These are phyloP conservation scores for Ptilonorhynchus violaceus DNA, from an alignment of 2,113 vertebrate genomes.

Conservation along the genomic window DNA sequence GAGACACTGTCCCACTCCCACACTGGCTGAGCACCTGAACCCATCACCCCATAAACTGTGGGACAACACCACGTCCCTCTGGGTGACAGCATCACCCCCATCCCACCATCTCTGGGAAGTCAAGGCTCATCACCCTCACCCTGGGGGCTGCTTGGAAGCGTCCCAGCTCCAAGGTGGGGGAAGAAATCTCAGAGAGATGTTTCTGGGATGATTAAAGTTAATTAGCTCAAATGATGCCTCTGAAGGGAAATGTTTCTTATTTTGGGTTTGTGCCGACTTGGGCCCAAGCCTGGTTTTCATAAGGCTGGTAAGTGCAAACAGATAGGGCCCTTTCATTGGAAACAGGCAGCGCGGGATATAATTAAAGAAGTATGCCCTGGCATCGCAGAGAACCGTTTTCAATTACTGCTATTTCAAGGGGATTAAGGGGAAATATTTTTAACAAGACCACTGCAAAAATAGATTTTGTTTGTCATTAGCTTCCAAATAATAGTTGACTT, in stretches of 20 bases:
- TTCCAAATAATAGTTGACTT: constrained; percentile 77
- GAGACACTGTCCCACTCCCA: neutral
- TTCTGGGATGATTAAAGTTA: constrained; percentile 74
- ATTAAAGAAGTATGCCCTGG: constrained; percentile 74
- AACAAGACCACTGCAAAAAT: constrained; percentile 77
- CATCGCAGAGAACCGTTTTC: constrained; percentile 70
- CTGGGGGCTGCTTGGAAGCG: accelerated
- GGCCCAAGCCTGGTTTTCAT: constrained; percentile 77
- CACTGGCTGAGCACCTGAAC: neutral
- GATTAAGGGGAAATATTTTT: constrained; percentile 76
- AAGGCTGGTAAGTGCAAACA: constrained; percentile 74
- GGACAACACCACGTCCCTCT: accelerated
- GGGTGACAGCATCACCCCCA: neutral
- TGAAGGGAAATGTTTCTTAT: constrained; percentile 71
- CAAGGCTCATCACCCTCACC: neutral
- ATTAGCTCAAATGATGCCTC: constrained; percentile 73
- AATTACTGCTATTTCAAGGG: constrained; percentile 73
- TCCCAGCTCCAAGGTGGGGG: neutral
- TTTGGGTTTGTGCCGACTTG: constrained; percentile 65
- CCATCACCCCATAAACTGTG: neutral
- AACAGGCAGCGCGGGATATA: constrained; percentile 70
- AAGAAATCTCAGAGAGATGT: constrained; percentile 49
- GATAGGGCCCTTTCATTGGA: constrained; percentile 70
- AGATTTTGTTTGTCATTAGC: constrained; percentile 78
- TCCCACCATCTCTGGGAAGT: neutral